These are phyloP conservation scores for Odontocolon sp. DNA, from an alignment of 2,888 invertebrate genomes.

Conservation along the genomic window DNA sequence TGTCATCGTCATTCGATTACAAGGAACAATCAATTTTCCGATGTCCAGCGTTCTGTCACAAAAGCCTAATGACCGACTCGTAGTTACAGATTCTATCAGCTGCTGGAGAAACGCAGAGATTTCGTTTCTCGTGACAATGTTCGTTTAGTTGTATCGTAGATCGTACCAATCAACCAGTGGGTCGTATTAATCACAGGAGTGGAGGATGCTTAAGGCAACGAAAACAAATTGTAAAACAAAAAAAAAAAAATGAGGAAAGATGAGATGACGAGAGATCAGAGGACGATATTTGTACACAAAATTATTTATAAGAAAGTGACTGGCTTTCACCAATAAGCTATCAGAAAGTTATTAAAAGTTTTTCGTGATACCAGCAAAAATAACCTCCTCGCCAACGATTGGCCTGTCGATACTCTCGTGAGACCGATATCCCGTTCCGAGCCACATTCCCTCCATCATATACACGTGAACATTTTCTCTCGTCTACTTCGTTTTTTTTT, in stretches of 20 bases:
- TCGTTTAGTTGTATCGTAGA: no score
- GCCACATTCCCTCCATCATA: no score
- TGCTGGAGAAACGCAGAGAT: not conserved
- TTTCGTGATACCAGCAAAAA: slow-evolving; percentile 68
- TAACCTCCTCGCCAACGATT: slow-evolving; percentile 65
- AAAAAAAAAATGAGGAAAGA: not conserved
- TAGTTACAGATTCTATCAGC: not conserved
- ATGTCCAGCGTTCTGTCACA: not conserved
- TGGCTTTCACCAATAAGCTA: slow-evolving; percentile 66
- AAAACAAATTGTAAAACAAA: not conserved
- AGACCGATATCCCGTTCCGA: slow-evolving; percentile 63
- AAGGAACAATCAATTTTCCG: not conserved
- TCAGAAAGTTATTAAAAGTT: slow-evolving; percentile 76
- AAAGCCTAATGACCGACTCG: not conserved
- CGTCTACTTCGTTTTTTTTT: not conserved
- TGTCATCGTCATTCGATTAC: not conserved
- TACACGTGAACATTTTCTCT: not conserved
- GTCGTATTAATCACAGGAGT: no score
- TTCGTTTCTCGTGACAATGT: no score
- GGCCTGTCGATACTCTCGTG: slow-evolving; percentile 61
- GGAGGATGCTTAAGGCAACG: not conserved
- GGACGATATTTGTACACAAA: slow-evolving; percentile 60
- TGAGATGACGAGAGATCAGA: not conserved
- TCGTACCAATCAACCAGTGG: no score
- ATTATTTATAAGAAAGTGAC: slow-evolving; percentile 70